Percentiles rank a stretch among this genome's conserved stretches.
Conservation (phyloP, 2,797 vertebrate genomes). For the Oophaga sylvatica region DNA sequence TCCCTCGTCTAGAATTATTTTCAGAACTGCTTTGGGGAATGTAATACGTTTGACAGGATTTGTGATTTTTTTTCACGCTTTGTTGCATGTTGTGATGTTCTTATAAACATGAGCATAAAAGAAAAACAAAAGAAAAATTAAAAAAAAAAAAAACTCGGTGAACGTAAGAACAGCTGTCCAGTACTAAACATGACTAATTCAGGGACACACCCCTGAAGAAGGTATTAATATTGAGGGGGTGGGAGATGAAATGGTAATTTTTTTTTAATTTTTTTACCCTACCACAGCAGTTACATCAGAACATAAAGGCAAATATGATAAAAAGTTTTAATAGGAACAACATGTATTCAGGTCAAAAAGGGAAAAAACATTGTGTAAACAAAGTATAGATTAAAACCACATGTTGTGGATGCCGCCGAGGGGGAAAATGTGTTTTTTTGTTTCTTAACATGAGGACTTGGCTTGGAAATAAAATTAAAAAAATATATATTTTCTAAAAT, state of each 20-base stretch:
- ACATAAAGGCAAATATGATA: conserved; percentile 33
- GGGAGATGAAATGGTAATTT: not conserved
- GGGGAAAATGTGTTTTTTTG: not conserved
- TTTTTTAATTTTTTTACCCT: conserved; percentile 7
- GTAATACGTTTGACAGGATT: conserved; percentile 38
- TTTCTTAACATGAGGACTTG: not conserved
- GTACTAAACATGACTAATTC: not conserved
- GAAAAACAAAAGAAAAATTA: not conserved
- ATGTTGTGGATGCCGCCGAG: conserved; percentile 7
- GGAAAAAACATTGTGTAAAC: conserved; percentile 47
- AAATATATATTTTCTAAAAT: not conserved
- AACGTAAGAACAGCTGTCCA: not conserved
- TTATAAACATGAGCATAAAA: conserved; percentile 28
- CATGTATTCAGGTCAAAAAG: conserved; percentile 43
- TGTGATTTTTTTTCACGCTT: conserved; percentile 14
- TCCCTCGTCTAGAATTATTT: conserved; percentile 39
- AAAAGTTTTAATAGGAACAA: conserved; percentile 52
- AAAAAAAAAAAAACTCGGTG: not conserved
- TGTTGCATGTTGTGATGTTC: conserved; percentile 17
- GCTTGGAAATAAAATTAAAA: conserved; percentile 1
- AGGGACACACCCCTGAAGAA: conserved; percentile 26
- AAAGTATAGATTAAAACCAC: conserved; percentile 50
- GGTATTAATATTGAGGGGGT: not conserved
- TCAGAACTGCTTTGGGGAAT: conserved; percentile 42
- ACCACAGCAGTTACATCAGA: conserved; percentile 13